Base-by-base conservation (phyloP, 2,797 vertebrate genomes). In the Propithecus perrieri region DNA sequence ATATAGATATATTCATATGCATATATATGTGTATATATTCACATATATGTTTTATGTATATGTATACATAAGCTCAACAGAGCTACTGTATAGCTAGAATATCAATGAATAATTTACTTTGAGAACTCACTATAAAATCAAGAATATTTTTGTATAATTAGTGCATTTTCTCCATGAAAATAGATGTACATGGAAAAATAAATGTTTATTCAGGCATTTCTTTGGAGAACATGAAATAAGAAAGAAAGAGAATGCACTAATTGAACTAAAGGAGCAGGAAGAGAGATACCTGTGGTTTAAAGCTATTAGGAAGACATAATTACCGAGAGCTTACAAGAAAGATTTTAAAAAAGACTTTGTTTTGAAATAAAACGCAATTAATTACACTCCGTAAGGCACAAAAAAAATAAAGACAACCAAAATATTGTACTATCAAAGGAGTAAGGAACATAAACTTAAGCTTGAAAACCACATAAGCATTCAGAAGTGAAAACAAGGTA, bases 341-440 rank as follows among this genome's bases (percentile, higher is more conserved):
- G 30, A 83, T 48, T 91, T 20, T 75, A 93, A 22, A 57, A 33
- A 88, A 6, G 55, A 20, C 76, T 67, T 94, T 55, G 10, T 65
- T 93, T 97, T 85, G 50, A 94, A 80, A 79, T 46, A 79, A 92
- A 72, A 61, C 50, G 15, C 33, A 94, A 95, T 43, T 30, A 59
- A 81, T 94, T 48, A 75, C 9, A 67, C 65, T 92, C 87, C 12
- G 5, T 4, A 38, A 63, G 14, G 28, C 15, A 12, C 76, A 38
- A 57, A 61, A 61, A n/a, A 13, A 74, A 22, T 67, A 79, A 89
- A 84, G 8, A 26, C 33, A 41, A 35, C 24, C 38, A 79, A 74
- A 86, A 35, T 57, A 22, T 11, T 85, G 30, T 35, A 57, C 4
- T 11, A 38, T 55, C 20, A 88, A 55, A 91, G 46, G 4, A 85